A percentile compares a stretch with the other conserved stretches of the same genome.
Conservation (phyloP, 53 echinoderm and acorn worm genomes). For the Crossaster papposus region DNA sequence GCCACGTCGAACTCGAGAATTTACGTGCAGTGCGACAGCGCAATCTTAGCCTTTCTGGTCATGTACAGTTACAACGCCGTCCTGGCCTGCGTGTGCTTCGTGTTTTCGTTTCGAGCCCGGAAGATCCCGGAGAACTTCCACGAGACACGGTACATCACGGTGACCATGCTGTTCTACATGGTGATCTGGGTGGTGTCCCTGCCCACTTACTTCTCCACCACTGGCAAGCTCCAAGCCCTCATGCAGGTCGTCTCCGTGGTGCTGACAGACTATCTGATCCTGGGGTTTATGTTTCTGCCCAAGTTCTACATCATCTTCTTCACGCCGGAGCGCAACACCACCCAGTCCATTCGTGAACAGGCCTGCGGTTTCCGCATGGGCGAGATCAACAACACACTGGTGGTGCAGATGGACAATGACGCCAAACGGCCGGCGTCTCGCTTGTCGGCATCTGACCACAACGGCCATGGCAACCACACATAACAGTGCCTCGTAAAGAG, state of each 20-base stretch:
- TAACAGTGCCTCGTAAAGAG: background rate
- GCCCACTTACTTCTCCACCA: constrained; percentile 77
- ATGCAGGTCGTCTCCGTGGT: constrained; percentile 77
- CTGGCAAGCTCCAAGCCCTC: constrained; percentile 74
- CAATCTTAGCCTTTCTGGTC: constrained; percentile 69
- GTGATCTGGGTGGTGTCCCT: constrained; percentile 85
- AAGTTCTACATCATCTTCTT: constrained; percentile 78
- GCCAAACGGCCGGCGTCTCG: constrained; percentile 35
- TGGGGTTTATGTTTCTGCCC: constrained; percentile 79
- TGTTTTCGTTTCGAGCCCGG: constrained; percentile 82
- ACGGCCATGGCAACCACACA: constrained; percentile 28
- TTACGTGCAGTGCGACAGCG: constrained; percentile 77
- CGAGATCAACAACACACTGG: constrained; percentile 62
- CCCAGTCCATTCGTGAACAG: constrained; percentile 59
- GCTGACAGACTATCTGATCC: constrained; percentile 73
- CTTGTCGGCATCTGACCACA: constrained; percentile 25
- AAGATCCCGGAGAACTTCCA: constrained; percentile 90
- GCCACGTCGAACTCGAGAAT: constrained; percentile 72
- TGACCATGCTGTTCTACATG: constrained; percentile 83
- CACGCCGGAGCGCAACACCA: constrained; percentile 61
- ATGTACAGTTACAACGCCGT: constrained; percentile 85
- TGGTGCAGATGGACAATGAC: constrained; percentile 66
- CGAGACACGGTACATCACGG: constrained; percentile 87
- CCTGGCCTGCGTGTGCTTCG: constrained; percentile 73
- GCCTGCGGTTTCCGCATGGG: constrained; percentile 67